Evolutionary conservation across 2,113 vertebrate species (phyloP), one percentile per base, ranked within the genome.

Genomic region (Zosterops japonicus): DNA sequence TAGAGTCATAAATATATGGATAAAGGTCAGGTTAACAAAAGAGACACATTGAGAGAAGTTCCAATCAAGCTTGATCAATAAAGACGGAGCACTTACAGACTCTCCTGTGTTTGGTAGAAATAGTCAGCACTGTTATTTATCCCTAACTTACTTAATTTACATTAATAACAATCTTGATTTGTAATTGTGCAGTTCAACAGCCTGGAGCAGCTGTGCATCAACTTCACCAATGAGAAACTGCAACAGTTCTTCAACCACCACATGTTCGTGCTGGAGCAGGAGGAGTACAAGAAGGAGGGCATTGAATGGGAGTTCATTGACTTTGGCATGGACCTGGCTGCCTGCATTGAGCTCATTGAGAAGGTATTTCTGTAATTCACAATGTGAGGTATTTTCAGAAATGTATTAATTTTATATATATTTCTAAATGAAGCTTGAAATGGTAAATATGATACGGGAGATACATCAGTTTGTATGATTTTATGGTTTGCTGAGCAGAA

Each of bases 141-240:
- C 16, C 6, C 3, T 36, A 64, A 27, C 6, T 61, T 52, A 25
- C 7, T 41, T 29, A 46, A 55, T 59, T 72, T 59, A 23, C 4
- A 21, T 36, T 46, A 59, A 31, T 31, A 63, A 13, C 60, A n/a
- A 84, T n/a, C 28, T 72, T 6, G n/a, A 4, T 81, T 59, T 81
- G 8, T 39, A 53, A 60, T 61, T 87, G 35, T 88, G 49, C 81
- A 97, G 97, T 97, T 94, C 94, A 97, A 97, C 93, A 97, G 96
- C 90, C 57, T 97, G 63, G 97, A 97, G 53, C 97, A 97, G 93
- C 75, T 97, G 8, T 97, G 97, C 36, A 97, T 97, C 90, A 97
- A 97, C 74, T 97, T 97, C 96, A 97, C 97, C 72, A 97, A 97
- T 3, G 97, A 97, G 95, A 97, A 97, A 39, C 94, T 97, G 95